A percentile compares a stretch with the other conserved stretches of the same genome.
phyloP scores from a whole-genome alignment of 2,797 vertebrate species.

The Cryptoblepharus egeriae region DNA sequence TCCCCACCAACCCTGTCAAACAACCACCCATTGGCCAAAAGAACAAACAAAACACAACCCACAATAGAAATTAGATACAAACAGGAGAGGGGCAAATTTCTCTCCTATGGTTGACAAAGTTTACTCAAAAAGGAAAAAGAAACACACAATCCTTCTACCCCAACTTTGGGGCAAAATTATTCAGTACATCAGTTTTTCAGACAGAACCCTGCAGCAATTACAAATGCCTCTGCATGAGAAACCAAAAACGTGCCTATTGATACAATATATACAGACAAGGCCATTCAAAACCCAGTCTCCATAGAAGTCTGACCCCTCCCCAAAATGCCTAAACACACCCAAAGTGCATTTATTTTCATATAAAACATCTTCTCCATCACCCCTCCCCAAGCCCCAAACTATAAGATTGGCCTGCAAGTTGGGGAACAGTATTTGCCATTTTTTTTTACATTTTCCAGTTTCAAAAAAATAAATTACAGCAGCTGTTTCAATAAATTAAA shows the following conservation, averaged over 20 bases:
- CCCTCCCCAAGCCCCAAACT: constrained; percentile 23
- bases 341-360: constrained; percentile 76
- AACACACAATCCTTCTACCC: not conserved
- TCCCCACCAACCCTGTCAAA: constrained; percentile 51
- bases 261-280: constrained; percentile 79
- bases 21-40: constrained; percentile 64
- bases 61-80: constrained; percentile 78
- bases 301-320: constrained; percentile 56
- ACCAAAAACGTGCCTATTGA: constrained; percentile 72
- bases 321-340: constrained; percentile 77
- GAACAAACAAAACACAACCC: constrained; percentile 27
- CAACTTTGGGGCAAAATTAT: constrained; percentile 39
- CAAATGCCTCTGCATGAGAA: constrained; percentile 67
- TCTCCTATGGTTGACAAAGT: constrained; percentile 59
- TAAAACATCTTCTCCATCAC: constrained; percentile 67
- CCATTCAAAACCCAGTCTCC: constrained; percentile 64
- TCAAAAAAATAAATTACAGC: constrained; percentile 81
- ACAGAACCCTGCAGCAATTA: constrained; percentile 70
- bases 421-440: constrained; percentile 67
- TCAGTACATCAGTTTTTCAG: constrained; percentile 62
- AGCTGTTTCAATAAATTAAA: constrained; percentile 80
- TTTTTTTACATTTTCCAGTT: constrained; percentile 72
- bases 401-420: constrained; percentile 75
- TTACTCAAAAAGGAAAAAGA: constrained; percentile 62
- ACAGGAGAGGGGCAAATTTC: constrained; percentile 71